Evolutionary conservation across 2,888 invertebrate species (phyloP), one percentile per base, ranked within the genome.

Genomic region (Lasioglossum leucozonium): DNA sequence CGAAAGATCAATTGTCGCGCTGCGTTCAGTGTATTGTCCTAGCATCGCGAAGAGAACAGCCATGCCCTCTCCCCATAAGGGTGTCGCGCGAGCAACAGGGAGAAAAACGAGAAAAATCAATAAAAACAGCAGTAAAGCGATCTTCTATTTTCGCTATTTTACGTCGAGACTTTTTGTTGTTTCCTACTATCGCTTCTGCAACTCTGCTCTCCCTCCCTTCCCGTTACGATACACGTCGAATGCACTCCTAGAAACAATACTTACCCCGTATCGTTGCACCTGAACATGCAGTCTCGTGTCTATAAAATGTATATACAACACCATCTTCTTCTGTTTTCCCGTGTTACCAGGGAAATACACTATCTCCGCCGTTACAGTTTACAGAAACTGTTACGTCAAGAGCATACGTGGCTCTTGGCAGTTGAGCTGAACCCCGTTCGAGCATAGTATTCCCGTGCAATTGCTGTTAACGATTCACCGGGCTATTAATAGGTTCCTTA

Each of bases 191-290:
- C 40, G 5, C 34, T 42, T 78, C 42, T 47, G n/a, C 55, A 16
- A 44, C 62, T 62, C 34, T 34, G 34, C 34, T 44, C 18, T n/a
- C 22, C 37, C 37, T 73, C 79, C 22, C 37, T 26, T 73, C 79
- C 40, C 58, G 62, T 81, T 81, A 77, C 51, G 65, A 69, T 82
- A 40, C n/a, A n/a, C 62, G 58, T 79, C 44, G 69, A 58, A 79
- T 58, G 34, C 73, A 37, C n/a, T 40, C 37, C 58, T 71, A 55
- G 40, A 44, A 82, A 42, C 44, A 69, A 71, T 62, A 44, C 58
- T 47, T 26, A 34, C 58, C 4, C 47, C 47, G n/a, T n/a, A 30
- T 16, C 37, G 71, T 71, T 34, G n/a, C 69, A 73, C 42, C 79
- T 69, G 74, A 13, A 47, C 55, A 44, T 30, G 58, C 67, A 47